These are phyloP conservation scores for Xylophagus ater DNA, from an alignment of 2,888 invertebrate genomes.

Conservation along the genomic window DNA sequence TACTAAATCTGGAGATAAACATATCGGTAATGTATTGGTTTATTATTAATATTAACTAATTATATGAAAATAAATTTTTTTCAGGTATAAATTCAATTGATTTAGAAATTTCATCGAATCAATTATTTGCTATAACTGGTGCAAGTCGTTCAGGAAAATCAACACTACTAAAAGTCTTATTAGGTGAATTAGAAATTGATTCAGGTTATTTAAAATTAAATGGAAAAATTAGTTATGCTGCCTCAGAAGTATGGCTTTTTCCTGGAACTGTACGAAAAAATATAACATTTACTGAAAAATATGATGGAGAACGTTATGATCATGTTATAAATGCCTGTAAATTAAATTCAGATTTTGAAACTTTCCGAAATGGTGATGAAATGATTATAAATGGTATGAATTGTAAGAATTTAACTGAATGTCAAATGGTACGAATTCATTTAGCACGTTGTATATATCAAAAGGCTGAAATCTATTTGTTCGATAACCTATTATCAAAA, in stretches of 20 bases:
- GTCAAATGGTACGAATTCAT: constrained; percentile 72
- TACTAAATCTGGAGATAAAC: background rate
- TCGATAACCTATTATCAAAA: constrained; percentile 62
- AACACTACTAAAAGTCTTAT: constrained; percentile 52
- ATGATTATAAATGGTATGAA: constrained; percentile 74
- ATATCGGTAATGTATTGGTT: constrained; percentile 4
- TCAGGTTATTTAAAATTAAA: constrained; percentile 39
- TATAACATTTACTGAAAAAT: constrained; percentile 47
- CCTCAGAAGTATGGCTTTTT: constrained; percentile 55
- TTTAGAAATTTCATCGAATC: constrained; percentile 19
- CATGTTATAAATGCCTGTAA: constrained; percentile 55
- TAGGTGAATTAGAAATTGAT: constrained; percentile 53
- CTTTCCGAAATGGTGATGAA: constrained; percentile 63
- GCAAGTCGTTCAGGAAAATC: constrained; percentile 59
- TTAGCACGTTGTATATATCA: constrained; percentile 66
- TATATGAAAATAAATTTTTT: background rate
- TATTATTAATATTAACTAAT: background rate
- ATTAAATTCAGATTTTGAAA: constrained; percentile 55
- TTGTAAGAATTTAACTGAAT: constrained; percentile 70
- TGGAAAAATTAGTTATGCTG: constrained; percentile 47
- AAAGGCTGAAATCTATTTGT: constrained; percentile 55
- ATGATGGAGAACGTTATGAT: constrained; percentile 41
- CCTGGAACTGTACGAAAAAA: constrained; percentile 56
- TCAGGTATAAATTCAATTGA: constrained; percentile 13
- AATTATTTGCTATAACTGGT: constrained; percentile 50